Percentiles rank a stretch among this genome's conserved stretches.
Conservation (phyloP, 2,888 invertebrate species). For the Cenopis cana region DNA sequence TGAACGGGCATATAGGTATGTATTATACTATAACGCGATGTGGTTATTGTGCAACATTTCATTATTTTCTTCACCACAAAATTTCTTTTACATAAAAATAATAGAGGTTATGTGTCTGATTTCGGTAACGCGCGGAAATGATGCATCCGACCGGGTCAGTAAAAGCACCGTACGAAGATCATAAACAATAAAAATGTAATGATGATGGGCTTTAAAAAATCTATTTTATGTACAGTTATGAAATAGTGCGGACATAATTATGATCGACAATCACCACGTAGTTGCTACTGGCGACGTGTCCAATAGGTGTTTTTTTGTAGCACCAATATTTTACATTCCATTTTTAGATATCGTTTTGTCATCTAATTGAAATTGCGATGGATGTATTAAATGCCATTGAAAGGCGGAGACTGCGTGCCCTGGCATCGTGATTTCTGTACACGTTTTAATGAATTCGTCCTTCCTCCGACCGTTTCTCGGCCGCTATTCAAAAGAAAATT, state of each 20-base stretch:
- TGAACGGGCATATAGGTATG: constrained; percentile 56
- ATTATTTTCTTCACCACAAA: constrained; percentile 62
- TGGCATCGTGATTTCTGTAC: constrained; percentile 76
- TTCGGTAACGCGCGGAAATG: constrained; percentile 75
- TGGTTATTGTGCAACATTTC: constrained; percentile 61
- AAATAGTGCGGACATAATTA: constrained; percentile 57
- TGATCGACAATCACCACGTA: constrained; percentile 55
- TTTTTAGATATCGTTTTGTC: constrained; percentile 22
- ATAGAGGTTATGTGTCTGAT: constrained; percentile 64
- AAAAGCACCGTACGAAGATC: constrained; percentile 70
- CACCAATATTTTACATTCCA: constrained; percentile 29
- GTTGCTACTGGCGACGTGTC: constrained; percentile 36
- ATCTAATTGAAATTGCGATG: constrained; percentile 48
- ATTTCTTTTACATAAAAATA: constrained; percentile 70
- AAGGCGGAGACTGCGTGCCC: constrained; percentile 64
- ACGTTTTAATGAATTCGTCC: constrained; percentile 80
- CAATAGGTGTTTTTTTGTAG: constrained; percentile 8
- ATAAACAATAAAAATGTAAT: constrained; percentile 77
- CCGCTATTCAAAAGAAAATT: constrained; percentile 81
- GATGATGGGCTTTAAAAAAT: constrained; percentile 75
- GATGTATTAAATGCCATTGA: constrained; percentile 66
- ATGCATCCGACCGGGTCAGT: constrained; percentile 64
- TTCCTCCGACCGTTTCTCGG: constrained; percentile 70
- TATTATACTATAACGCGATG: constrained; percentile 53
- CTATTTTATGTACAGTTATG: constrained; percentile 77